Evolutionary conservation across 2,888 invertebrate genomes (phyloP).

Genomic region (Cyclophora albipunctata): DNA sequence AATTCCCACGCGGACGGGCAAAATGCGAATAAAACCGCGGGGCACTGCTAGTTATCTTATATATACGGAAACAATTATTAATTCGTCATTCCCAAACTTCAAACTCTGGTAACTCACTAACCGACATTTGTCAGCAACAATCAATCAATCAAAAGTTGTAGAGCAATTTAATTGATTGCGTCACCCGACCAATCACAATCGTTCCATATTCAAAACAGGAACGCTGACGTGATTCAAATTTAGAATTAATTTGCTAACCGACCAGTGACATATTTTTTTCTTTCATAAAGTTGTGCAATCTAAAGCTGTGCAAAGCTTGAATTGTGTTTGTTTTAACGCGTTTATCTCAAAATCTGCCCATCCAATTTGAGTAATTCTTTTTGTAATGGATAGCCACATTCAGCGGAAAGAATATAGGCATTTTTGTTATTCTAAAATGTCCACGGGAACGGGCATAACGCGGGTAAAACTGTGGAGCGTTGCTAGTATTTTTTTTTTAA

Average conservation of each 20-base stretch:
- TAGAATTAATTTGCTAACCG: not conserved
- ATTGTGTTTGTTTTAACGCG: too few relatives aligned
- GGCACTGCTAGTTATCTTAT: too few relatives aligned
- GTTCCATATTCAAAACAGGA: slow-evolving; percentile 37
- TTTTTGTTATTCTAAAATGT: too few relatives aligned
- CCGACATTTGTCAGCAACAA: not conserved
- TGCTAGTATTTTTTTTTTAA: too few relatives aligned
- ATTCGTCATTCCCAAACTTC: not conserved
- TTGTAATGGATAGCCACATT: not conserved
- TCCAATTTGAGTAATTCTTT: not conserved
- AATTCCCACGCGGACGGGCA: too few relatives aligned
- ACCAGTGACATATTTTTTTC: not conserved
- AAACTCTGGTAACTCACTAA: not conserved
- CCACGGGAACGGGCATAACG: too few relatives aligned
- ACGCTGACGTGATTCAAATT: slow-evolving; percentile 2
- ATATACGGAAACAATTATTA: not conserved
- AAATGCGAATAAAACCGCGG: too few relatives aligned
- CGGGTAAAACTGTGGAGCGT: too few relatives aligned
- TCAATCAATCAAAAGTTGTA: slow-evolving; percentile 37
- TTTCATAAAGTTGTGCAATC: too few relatives aligned
- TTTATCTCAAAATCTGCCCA: too few relatives aligned
- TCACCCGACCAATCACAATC: slow-evolving; percentile 39
- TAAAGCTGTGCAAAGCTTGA: too few relatives aligned
- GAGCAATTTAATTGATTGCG: slow-evolving; percentile 39
- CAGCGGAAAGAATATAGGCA: not conserved